Evolutionary conservation across 2,113 vertebrate species (phyloP).

Genomic region (Sceloporus undulatus): DNA sequence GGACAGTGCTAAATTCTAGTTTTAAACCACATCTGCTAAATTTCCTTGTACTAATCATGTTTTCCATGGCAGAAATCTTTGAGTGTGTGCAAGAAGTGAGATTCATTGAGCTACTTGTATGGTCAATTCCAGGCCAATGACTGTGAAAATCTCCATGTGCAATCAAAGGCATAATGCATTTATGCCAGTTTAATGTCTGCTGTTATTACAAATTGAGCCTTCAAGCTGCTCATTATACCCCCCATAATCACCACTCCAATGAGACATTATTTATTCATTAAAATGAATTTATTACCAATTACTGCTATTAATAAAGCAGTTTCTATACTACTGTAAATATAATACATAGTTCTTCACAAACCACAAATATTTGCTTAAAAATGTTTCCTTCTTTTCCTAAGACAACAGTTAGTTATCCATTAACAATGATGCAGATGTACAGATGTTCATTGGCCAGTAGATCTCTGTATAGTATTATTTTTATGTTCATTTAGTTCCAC

Average conservation of each 20-base stretch:
- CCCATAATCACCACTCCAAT: not conserved
- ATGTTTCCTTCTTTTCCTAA: not conserved
- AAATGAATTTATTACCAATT: not conserved
- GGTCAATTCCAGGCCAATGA: not conserved
- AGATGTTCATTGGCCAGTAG: not conserved
- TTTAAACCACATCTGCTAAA: not conserved
- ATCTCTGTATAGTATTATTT: not conserved
- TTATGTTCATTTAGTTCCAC: not conserved
- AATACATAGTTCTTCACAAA: not conserved
- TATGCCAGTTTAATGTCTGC: conserved; percentile 18
- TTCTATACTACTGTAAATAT: not conserved
- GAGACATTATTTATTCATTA: not conserved
- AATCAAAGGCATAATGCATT: not conserved
- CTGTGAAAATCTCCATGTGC: not conserved
- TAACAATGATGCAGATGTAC: not conserved
- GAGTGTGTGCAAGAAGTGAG: not conserved
- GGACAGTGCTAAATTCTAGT: not conserved
- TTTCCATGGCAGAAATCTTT: not conserved
- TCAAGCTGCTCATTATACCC: not conserved
- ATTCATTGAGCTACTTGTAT: not conserved
- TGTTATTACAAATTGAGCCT: conserved; percentile 4
- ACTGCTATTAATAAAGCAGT: not conserved
- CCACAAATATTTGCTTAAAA: not conserved
- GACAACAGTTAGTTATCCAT: not conserved
- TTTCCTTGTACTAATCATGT: not conserved